Conservation (phyloP, 2,113 vertebrate genomes). For the Microcebus ravelobensis region DNA sequence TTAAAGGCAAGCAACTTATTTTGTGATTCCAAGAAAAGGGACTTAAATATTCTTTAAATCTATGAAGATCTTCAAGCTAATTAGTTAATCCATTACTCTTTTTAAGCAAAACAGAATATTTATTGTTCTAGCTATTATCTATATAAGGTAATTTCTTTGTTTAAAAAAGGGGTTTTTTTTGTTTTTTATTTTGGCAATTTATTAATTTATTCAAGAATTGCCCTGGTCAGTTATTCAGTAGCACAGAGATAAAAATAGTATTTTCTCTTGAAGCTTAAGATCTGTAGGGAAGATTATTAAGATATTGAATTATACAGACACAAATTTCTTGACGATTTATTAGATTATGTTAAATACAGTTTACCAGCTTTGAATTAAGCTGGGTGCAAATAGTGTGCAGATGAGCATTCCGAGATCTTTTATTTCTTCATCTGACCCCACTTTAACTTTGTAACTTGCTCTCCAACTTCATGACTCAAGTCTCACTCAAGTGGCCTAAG, state of each 20-base stretch:
- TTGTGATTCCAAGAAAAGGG: not conserved
- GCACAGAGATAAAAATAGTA: not conserved
- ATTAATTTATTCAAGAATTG: slow-evolving; percentile 8
- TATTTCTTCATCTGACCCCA: not conserved
- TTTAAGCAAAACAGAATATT: not conserved
- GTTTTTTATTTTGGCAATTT: not conserved
- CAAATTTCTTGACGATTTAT: not conserved
- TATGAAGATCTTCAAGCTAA: not conserved
- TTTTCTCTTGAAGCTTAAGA: slow-evolving; percentile 11
- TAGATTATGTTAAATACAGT: not conserved
- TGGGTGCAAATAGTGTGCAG: not conserved
- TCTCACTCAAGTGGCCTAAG: not conserved
- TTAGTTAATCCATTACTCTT: not conserved
- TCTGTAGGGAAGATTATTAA: not conserved
- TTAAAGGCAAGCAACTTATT: not conserved
- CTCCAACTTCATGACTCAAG: not conserved
- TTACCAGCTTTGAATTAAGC: not conserved
- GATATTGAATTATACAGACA: not conserved
- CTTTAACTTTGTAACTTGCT: not conserved
- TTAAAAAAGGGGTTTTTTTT: not conserved
- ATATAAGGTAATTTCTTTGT: not conserved
- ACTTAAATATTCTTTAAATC: not conserved
- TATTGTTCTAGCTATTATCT: not conserved
- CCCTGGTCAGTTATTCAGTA: not conserved
- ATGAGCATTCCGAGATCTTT: not conserved